A percentile compares a stretch with the other conserved stretches of the same genome.
Evolutionary conservation across 2,888 invertebrate genomes (phyloP).

Genomic region (Dastarcus helophoroides): DNA sequence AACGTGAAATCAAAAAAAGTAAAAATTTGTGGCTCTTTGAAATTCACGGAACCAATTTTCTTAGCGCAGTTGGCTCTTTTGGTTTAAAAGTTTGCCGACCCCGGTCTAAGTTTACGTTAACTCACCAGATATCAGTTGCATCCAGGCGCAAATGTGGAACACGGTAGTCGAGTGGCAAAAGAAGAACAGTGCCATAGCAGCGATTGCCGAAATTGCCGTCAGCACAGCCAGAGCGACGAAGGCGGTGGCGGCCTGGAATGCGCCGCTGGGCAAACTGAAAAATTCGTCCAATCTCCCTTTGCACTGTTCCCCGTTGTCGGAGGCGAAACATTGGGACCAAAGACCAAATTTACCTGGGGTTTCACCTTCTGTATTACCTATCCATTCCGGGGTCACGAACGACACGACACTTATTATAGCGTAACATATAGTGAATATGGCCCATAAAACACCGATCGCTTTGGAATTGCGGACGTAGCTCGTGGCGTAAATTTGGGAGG

Average conservation of each 20-base stretch:
- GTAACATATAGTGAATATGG: slow-evolving; percentile 93
- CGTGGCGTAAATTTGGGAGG: slow-evolving; percentile 80
- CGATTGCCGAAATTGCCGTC: slow-evolving; percentile 75
- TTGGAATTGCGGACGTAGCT: slow-evolving; percentile 86
- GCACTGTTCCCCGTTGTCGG: slow-evolving; percentile 71
- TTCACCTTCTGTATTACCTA: slow-evolving; percentile 73
- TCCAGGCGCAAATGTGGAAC: slow-evolving; percentile 88
- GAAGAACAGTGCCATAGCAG: slow-evolving; percentile 83
- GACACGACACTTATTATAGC: slow-evolving; percentile 93
- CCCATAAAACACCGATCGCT: slow-evolving; percentile 96
- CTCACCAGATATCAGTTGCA: slow-evolving; percentile 92
- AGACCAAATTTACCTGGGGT: slow-evolving; percentile 86
- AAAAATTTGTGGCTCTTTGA: no score
- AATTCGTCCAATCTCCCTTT: slow-evolving; percentile 76
- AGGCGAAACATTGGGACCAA: slow-evolving; percentile 77
- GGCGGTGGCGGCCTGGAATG: slow-evolving; percentile 78
- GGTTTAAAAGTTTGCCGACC: no score
- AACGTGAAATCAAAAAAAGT: no score
- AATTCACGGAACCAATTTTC: no score
- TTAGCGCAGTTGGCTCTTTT: no score
- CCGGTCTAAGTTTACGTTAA: no score
- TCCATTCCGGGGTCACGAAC: slow-evolving; percentile 91
- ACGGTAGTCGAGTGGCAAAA: slow-evolving; percentile 88
- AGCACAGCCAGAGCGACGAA: slow-evolving; percentile 78
- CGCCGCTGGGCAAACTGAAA: slow-evolving; percentile 61